Base-by-base conservation (phyloP, 2,113 vertebrate genomes). In the Mirza zaza region DNA sequence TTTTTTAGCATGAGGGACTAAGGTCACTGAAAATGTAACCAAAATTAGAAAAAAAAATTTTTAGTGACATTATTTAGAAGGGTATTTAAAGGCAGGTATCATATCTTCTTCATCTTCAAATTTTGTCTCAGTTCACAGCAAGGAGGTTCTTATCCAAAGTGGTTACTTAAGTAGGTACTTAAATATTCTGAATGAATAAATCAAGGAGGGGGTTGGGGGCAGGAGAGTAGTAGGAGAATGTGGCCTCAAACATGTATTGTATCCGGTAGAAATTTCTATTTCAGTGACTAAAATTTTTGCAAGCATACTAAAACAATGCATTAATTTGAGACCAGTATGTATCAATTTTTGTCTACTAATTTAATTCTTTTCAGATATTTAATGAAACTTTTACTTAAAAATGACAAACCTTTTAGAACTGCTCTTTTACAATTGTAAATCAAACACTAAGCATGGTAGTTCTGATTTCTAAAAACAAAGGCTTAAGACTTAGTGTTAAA, bases 391-490 rank as follows among this genome's bases (percentile, higher is more conserved):
- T 75, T 57, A 70, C 21, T 90, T 95, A 70, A 87, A 94, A 96
- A 65, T 14, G 25, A 50, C 8, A 59, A 48, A 50, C 15, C 25
- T 23, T 32, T 93, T 71, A 67, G 55, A 76, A 52, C 65, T 81
- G 14, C 34, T 88, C 14, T 91, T 95, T 91, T 55, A 91, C 2
- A 89, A 1, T 10, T 95, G 73, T 86, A 90, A 94, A 73, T 63
- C 67, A 75, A 96, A 89, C 18, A 87, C 25, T 11, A 94, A 85
- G n/a, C 27, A 42, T 27, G 11, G 50, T 15, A 93, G 20, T 75
- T 81, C 32, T 67, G 59, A 93, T 85, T 88, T 93, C 86, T 67
- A 65, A 94, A 92, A 93, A 45, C 20, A 87, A 84, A 94, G 39
- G 90, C 42, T n/a, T 85, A 77, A 87, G 63, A 59, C 52, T 65